Percentiles rank a stretch among this genome's conserved stretches.
These are phyloP conservation scores for Choristoneura fumiferana DNA, from an alignment of 1,140 invertebrate genomes.

Conservation along the genomic window DNA sequence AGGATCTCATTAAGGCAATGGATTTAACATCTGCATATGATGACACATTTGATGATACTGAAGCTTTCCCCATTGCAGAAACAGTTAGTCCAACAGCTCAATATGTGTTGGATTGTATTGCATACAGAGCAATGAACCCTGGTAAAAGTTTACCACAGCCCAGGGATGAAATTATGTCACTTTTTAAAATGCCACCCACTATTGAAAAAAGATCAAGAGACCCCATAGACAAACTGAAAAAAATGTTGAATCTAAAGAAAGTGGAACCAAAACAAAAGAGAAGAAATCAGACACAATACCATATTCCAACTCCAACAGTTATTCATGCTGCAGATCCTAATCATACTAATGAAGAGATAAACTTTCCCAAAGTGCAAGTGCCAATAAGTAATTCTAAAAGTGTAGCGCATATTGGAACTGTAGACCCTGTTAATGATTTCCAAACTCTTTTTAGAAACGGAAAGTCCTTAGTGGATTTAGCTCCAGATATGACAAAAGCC, in stretches of 20 bases:
- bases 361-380: conserved; percentile 31
- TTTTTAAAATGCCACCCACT: conserved; percentile 64
- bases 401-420: conserved; percentile 54
- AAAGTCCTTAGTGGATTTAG: conserved; percentile 43
- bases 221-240: conserved; percentile 59
- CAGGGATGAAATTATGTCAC: conserved; percentile 65
- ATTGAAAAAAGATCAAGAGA: conserved; percentile 57
- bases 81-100: conserved; percentile 68
- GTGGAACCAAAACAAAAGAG: conserved; percentile 55
- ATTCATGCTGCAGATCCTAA: background rate
- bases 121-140: conserved; percentile 67
- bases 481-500: conserved; percentile 50
- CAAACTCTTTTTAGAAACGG: conserved; percentile 43
- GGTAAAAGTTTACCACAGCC: conserved; percentile 61
- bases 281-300: conserved; percentile 23
- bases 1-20: conserved; percentile 71
- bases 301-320: conserved; percentile 1
- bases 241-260: conserved; percentile 58
- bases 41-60: conserved; percentile 61
- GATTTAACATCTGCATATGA: conserved; percentile 70
- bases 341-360: conserved; percentile 33
- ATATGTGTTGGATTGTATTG: conserved; percentile 70
- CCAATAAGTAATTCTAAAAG: conserved; percentile 26
- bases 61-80: conserved; percentile 68
- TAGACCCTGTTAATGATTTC: conserved; percentile 63